Evolutionary conservation across 2,797 vertebrate species (phyloP).

Genomic region (Xyrichtys novacula): DNA sequence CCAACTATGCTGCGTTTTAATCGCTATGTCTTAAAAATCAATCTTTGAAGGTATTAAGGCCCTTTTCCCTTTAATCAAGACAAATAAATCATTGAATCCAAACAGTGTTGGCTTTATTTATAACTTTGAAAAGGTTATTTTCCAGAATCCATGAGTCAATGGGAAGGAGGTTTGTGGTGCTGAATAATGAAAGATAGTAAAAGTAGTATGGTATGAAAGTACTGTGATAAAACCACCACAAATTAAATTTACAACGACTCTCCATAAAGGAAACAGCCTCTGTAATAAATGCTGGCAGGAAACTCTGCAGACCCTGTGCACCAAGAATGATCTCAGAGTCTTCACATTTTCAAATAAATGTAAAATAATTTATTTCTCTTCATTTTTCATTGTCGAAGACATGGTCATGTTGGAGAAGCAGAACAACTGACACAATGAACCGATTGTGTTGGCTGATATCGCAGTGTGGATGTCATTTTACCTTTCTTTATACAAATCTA

Average conservation of each 20-base stretch:
- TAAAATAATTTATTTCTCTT: neutral
- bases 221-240: no score
- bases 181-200: constrained; percentile 1
- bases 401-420: neutral
- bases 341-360: neutral
- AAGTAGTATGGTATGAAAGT: no score
- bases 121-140: neutral
- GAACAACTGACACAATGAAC: neutral
- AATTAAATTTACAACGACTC: no score
- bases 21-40: constrained; percentile 2
- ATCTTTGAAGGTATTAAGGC: neutral
- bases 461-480: no score
- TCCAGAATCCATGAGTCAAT: neutral
- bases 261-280: neutral
- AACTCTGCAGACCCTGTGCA: neutral
- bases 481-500: no score
- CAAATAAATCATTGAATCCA: neutral
- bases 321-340: neutral
- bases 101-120: neutral
- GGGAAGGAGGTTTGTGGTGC: neutral
- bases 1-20: constrained; percentile 2
- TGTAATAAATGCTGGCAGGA: neutral
- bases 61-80: neutral
- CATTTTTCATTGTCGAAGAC: neutral
- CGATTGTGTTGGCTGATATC: no score